Percentiles rank a stretch among this genome's conserved stretches.
Evolutionary conservation across 1,140 invertebrate species (phyloP).

Genomic region (Agrilus planipennis): DNA sequence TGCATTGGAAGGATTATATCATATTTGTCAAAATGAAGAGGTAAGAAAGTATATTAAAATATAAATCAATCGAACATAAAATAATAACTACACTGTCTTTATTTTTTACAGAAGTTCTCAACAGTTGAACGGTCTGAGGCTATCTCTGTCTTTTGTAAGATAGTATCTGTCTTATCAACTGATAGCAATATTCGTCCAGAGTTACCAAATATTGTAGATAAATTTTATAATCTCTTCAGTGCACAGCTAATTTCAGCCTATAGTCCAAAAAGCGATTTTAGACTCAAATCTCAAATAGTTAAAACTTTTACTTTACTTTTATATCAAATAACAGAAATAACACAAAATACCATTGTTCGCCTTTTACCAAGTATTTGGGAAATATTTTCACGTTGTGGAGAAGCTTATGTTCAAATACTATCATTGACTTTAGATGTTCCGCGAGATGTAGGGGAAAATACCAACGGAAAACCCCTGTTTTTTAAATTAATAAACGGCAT

Average conservation of each 20-base stretch:
- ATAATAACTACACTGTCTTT: no score
- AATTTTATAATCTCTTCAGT: no score
- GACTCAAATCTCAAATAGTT: not conserved
- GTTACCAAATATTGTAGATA: slow-evolving; percentile 1
- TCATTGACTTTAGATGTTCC: slow-evolving; percentile 3
- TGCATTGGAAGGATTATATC: slow-evolving; percentile 5
- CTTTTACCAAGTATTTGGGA: slow-evolving; percentile 2
- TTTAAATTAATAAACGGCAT: slow-evolving; percentile 2
- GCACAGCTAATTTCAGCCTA: slow-evolving; percentile 1
- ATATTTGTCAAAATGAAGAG: slow-evolving; percentile 5
- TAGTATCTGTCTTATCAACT: slow-evolving; percentile 3
- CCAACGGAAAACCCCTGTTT: not conserved
- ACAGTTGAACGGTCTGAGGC: not conserved
- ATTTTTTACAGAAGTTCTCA: not conserved
- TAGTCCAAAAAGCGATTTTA: not conserved
- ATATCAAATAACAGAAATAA: not conserved
- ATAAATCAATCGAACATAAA: no score
- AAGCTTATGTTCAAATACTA: not conserved
- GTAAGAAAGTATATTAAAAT: not conserved
- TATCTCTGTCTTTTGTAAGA: slow-evolving; percentile 1
- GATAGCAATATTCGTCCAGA: not conserved
- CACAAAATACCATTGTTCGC: not conserved
- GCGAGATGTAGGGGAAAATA: slow-evolving; percentile 2
- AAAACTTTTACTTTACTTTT: not conserved
- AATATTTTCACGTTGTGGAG: slow-evolving; percentile 2